Base-by-base conservation (phyloP, 2,888 invertebrate species). In the Sinelater perroti region DNA sequence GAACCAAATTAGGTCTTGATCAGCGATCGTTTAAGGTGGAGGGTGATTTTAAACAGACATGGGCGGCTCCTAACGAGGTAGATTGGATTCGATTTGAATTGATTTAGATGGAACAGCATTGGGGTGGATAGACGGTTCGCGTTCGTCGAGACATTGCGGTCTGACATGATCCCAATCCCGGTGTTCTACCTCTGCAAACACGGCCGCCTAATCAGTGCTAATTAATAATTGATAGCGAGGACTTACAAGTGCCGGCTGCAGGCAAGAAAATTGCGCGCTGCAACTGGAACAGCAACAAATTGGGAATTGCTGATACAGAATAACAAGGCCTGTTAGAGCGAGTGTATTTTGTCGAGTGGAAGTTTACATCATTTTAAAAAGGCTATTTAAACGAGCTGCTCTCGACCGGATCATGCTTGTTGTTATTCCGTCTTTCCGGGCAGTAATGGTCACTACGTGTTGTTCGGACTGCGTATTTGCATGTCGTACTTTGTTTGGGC, bases 1-100 rank as follows among this genome's bases (percentile, higher is more conserved):
- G 75, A 75, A 72, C 70, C 74, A 73, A 76, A 76, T 76, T 76
- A 75, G 75, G 75, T 68, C 67, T 71, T 74, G 75, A 75, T 75
- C 75, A 73, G 72, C 61, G 72, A 74, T 71, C 75, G 72, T 75
- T 75, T 75, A 75, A 76, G 75, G 72, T 54, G 64, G 61, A 61
- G 71, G 73, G 71, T 68, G 72, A 74, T 71, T 75, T 75, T 72
- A 73, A 75, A 75, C 74, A 73, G 72, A 71, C 69, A 72, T 70
- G 73, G 73, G 76, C 72, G 75, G 74, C 71, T 65, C 70, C 74
- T 75, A 75, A 76, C 75, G 76, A 75, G 75, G 69, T 67, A 71
- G 74, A 76, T 75, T 75, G 72, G 74, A 76, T 76, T 75, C 72
- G 74, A 75, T 75, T 76, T 75, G 75, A 76, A 76, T 76, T 72